Evolutionary conservation across 2,888 invertebrate species (phyloP).

Genomic region (Choristoneura rosaceana): DNA sequence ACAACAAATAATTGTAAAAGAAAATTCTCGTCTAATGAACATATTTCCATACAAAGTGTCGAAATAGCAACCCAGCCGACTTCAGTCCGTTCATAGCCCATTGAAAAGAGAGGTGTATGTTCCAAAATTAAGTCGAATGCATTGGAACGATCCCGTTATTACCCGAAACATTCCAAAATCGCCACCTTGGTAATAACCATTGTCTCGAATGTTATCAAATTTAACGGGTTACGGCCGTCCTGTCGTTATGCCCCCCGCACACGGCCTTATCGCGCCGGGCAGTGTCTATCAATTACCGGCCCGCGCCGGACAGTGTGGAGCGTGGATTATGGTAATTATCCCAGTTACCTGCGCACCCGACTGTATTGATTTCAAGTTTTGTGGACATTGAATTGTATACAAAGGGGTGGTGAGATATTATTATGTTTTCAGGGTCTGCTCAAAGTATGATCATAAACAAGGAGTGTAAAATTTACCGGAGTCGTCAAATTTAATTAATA

Average conservation of each 20-base stretch:
- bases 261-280: slow-evolving; percentile 33
- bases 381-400: not conserved
- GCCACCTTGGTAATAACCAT: slow-evolving; percentile 21
- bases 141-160: not conserved
- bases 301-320: slow-evolving; percentile 7
- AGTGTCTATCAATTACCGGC: slow-evolving; percentile 30
- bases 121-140: not conserved
- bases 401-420: not conserved
- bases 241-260: slow-evolving; percentile 22
- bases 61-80: too few species aligned
- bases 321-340: slow-evolving; percentile 20
- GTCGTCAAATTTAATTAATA: too few species aligned
- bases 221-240: slow-evolving; percentile 16
- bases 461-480: too few species aligned
- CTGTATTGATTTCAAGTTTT: slow-evolving; percentile 13
- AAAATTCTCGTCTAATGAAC: not conserved
- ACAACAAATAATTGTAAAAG: not conserved
- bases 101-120: not conserved
- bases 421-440: not conserved
- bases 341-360: slow-evolving; percentile 2
- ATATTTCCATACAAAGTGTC: too few species aligned
- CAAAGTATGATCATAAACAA: not conserved
- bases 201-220: slow-evolving; percentile 35
- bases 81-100: too few species aligned
- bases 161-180: not conserved